Conservation (phyloP, 2,797 vertebrate genomes). For the Pseudocheirus occidentalis region DNA sequence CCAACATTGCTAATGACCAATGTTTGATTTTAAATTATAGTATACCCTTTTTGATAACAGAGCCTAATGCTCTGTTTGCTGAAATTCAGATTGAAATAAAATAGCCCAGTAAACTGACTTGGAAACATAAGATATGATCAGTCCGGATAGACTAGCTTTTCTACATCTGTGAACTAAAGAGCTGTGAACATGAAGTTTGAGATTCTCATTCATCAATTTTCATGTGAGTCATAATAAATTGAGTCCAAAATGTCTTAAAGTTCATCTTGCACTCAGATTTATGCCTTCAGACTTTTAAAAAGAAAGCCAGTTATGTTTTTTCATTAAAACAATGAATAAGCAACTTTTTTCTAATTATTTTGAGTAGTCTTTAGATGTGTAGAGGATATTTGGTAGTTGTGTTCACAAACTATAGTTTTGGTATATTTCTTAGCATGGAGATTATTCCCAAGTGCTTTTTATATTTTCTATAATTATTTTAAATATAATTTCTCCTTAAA, state of each 20-base stretch:
- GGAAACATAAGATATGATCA: background rate
- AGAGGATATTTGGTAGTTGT: too few relatives aligned
- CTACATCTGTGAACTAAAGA: background rate
- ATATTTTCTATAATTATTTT: too few relatives aligned
- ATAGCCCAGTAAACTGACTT: background rate
- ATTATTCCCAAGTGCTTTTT: too few relatives aligned
- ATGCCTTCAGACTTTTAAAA: background rate
- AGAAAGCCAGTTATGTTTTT: background rate
- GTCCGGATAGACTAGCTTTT: too few relatives aligned
- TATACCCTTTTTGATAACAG: background rate
- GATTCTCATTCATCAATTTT: background rate
- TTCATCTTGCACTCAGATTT: background rate
- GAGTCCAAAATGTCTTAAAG: background rate
- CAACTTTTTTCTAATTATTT: background rate
- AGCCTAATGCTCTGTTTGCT: background rate
- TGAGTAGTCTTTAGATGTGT: background rate
- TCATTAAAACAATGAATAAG: background rate
- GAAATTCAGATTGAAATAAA: background rate
- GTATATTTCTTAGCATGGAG: too few relatives aligned
- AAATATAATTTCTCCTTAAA: too few relatives aligned
- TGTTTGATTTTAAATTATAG: background rate
- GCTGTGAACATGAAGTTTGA: background rate
- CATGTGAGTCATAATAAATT: background rate
- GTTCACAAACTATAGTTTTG: too few relatives aligned
- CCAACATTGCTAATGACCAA: background rate